phyloP scores from a whole-genome alignment of 2,888 invertebrate genomes.

The Euphydryas editha region DNA sequence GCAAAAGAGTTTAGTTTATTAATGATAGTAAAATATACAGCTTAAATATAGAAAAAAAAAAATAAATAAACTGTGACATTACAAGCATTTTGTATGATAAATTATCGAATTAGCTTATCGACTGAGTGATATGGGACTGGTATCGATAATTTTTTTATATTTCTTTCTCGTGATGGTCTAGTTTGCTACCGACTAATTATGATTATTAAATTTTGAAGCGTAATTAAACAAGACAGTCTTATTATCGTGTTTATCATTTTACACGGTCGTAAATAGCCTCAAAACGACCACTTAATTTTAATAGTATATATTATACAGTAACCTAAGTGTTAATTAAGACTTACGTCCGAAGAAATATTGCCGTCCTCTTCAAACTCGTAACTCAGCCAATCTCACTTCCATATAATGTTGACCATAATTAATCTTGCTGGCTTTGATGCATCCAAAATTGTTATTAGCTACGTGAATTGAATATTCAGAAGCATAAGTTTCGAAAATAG shows the following conservation, averaged over 20 bases:
- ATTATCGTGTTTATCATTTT: not conserved
- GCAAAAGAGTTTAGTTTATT: too few species aligned
- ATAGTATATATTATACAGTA: not conserved
- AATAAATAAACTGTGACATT: too few species aligned
- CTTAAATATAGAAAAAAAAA: too few species aligned
- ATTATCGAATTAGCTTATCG: too few species aligned
- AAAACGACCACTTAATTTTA: not conserved
- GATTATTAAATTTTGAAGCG: not conserved
- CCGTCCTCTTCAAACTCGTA: not conserved
- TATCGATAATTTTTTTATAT: too few species aligned
- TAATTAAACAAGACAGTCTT: not conserved
- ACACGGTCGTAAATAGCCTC: not conserved
- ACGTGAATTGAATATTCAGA: not conserved
- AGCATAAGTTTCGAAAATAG: not conserved
- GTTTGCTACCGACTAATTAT: too few species aligned
- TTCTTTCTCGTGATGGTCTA: too few species aligned
- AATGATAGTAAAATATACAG: too few species aligned
- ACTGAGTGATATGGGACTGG: too few species aligned
- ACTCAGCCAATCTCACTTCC: not conserved
- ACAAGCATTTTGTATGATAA: too few species aligned
- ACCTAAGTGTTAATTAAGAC: slow-evolving; percentile 4
- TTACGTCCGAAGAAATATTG: not conserved
- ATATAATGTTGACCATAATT: not conserved
- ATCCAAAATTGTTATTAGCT: slow-evolving; percentile 8
- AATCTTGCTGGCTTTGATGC: not conserved